phyloP scores from a whole-genome alignment of 2,113 vertebrate genomes.

The Chamaetylas fuelleborni region DNA sequence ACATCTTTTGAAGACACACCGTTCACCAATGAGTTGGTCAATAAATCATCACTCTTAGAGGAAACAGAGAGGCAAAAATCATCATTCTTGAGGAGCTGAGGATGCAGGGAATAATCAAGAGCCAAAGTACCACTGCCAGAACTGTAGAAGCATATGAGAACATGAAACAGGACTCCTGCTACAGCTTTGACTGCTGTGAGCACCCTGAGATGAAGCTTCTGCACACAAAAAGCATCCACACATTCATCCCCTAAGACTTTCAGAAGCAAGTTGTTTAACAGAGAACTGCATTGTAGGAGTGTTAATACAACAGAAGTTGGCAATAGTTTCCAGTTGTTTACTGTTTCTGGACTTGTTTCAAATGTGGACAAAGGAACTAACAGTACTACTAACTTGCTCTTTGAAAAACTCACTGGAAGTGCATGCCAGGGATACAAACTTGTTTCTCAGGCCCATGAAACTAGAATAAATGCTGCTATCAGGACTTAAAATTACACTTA shows the following conservation, averaged over 20 bases:
- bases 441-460: not conserved
- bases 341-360: not conserved
- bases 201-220: not conserved
- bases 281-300: not conserved
- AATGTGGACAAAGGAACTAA: not conserved
- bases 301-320: not conserved
- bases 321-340: not conserved
- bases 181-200: not conserved
- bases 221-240: not conserved
- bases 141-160: conserved; percentile 73
- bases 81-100: conserved; percentile 84
- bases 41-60: not conserved
- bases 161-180: not conserved
- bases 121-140: conserved; percentile 38
- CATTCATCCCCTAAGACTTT: not conserved
- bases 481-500: not conserved
- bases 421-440: not conserved
- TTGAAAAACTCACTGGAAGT: not conserved
- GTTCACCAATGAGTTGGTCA: conserved; percentile 19
- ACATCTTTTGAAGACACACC: not conserved
- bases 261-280: not conserved
- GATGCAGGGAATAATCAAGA: conserved; percentile 83
- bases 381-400: not conserved
- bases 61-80: conserved; percentile 71
- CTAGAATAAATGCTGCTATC: not conserved